Conservation (phyloP, 2,113 vertebrate species). For the Drymodes brunneopygia region DNA sequence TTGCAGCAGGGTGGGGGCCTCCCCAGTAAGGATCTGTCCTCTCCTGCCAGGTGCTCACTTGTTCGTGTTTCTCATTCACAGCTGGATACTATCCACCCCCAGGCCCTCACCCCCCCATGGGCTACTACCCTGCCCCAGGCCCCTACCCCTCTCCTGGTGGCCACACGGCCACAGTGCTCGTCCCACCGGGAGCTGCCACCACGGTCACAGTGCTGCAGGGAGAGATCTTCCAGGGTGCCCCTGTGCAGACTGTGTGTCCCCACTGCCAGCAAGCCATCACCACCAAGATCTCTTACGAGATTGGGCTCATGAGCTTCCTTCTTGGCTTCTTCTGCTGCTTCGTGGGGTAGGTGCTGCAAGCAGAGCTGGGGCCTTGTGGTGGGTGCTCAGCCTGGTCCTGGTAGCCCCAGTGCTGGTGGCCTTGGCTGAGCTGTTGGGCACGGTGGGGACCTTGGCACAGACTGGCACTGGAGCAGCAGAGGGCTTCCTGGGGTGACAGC, state of each 20-base stretch:
- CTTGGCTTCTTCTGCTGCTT: conserved; percentile 98
- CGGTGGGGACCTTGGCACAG: accelerated
- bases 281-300: conserved; percentile 90
- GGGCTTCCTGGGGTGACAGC: background rate
- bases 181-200: conserved; percentile 85
- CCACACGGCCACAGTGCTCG: conserved; percentile 87
- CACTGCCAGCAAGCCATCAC: conserved; percentile 97
- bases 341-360: conserved; percentile 80
- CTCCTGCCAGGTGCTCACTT: background rate
- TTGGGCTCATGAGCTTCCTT: conserved; percentile 95
- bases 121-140: conserved; percentile 77
- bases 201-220: conserved; percentile 95
- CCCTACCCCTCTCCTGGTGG: conserved; percentile 81
- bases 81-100: conserved; percentile 71
- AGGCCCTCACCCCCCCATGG: conserved; percentile 69
- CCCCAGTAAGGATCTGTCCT: accelerated
- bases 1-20: accelerated
- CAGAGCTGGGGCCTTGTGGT: accelerated
- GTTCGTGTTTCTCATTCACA: background rate
- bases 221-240: conserved; percentile 91
- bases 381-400: background rate
- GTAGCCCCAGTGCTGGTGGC: background rate
- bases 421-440: background rate
- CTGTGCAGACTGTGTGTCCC: conserved; percentile 93
- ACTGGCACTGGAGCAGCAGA: background rate